These are phyloP conservation scores for Physeter macrocephalus DNA, from an alignment of 2,113 vertebrate genomes.

Conservation along the genomic window DNA sequence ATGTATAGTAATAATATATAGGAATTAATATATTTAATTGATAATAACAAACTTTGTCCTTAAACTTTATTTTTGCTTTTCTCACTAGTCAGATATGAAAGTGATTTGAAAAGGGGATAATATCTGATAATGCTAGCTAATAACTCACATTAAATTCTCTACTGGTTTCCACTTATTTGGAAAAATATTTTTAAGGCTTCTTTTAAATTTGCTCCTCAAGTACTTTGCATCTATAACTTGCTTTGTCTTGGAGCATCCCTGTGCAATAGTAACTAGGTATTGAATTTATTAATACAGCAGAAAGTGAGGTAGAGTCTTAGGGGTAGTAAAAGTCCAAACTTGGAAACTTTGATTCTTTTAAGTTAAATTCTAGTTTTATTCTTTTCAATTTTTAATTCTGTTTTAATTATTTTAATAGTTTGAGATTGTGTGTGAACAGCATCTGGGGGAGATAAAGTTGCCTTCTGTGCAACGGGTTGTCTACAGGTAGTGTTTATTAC, in stretches of 20 bases:
- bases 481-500: background rate
- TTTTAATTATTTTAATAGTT: background rate
- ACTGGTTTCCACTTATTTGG: background rate
- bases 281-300: background rate
- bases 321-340: background rate
- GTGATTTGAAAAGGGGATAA: background rate
- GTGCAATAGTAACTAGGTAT: background rate
- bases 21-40: background rate
- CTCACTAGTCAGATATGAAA: background rate
- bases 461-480: background rate
- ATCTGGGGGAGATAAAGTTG: background rate
- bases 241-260: background rate
- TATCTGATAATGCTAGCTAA: background rate
- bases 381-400: background rate
- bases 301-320: background rate
- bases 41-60: background rate
- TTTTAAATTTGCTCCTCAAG: background rate
- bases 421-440: background rate
- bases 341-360: background rate
- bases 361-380: background rate
- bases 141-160: background rate
- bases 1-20: background rate
- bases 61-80: slow-evolving; percentile 4
- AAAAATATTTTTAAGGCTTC: background rate
- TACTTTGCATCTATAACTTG: background rate